Conservation (phyloP, 1,140 invertebrate species). For the Eriocheir sinensis region DNA sequence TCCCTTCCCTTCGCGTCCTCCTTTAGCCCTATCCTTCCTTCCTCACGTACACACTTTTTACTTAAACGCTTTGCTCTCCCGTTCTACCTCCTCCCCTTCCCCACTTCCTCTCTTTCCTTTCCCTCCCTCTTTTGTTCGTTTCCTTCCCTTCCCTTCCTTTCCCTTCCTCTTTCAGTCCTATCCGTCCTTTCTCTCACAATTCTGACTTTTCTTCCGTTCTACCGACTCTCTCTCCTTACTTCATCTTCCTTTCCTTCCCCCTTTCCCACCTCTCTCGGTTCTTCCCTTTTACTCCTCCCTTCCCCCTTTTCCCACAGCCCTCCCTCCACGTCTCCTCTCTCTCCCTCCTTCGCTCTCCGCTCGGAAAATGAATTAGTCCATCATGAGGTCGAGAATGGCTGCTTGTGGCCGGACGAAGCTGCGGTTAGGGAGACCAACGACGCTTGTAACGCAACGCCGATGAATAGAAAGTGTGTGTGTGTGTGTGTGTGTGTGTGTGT, state of each 20-base stretch:
- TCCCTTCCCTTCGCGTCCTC: not conserved
- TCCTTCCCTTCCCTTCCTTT: not conserved
- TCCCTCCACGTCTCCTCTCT: not conserved
- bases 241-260: not conserved
- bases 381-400: not conserved
- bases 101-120: too few species aligned
- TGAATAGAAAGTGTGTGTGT: not conserved
- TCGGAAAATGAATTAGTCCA: constrained; percentile 1
- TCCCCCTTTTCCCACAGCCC: not conserved
- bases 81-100: too few species aligned
- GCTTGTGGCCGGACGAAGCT: not conserved
- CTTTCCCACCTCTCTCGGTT: not conserved
- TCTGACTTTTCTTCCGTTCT: too few species aligned
- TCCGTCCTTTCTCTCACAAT: not conserved
- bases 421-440: not conserved
- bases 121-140: not conserved
- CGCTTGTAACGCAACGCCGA: not conserved
- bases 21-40: not conserved
- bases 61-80: too few species aligned
- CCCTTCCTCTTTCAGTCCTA: not conserved
- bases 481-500: constrained; percentile 1
- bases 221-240: not conserved
- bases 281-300: not conserved
- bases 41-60: too few species aligned
- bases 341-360: not conserved